phyloP scores from a whole-genome alignment of 2,797 vertebrate genomes.

The Eurystomus glaucurus region DNA sequence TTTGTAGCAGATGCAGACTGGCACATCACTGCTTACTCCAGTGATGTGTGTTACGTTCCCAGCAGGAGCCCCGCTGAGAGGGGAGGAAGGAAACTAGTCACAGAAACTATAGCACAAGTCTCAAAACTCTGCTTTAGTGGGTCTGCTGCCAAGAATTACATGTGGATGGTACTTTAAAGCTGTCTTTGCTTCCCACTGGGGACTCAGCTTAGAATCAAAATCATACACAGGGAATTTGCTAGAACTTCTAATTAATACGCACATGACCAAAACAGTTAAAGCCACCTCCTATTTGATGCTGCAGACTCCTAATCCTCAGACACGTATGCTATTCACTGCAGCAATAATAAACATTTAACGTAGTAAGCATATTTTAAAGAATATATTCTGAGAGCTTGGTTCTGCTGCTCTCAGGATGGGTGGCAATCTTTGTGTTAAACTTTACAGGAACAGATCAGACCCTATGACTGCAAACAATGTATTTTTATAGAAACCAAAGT shows the following conservation, averaged over 20 bases:
- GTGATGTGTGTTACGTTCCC: slow-evolving; percentile 5
- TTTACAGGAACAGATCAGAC: not conserved
- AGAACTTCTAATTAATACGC: not conserved
- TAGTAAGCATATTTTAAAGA: not conserved
- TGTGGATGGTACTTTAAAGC: not conserved
- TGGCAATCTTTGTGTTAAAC: not conserved
- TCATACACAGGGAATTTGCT: not conserved
- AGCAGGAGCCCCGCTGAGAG: slow-evolving; percentile 10
- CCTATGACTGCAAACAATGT: not conserved
- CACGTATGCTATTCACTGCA: not conserved
- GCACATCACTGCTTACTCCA: slow-evolving; percentile 25
- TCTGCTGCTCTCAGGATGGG: not conserved
- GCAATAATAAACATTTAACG: not conserved
- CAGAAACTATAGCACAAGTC: slow-evolving; percentile 2
- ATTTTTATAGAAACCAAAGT: not conserved
- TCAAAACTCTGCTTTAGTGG: slow-evolving; percentile 7
- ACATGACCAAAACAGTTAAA: not conserved
- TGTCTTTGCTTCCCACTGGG: not conserved
- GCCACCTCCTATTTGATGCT: not conserved
- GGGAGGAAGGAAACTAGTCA: not conserved
- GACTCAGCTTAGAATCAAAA: not conserved
- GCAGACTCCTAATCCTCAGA: not conserved
- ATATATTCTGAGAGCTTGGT: not conserved
- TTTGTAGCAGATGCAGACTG: slow-evolving; percentile 41
- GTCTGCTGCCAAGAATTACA: slow-evolving; percentile 14